These are phyloP conservation scores for Physocephala rufipes DNA, from an alignment of 2,888 invertebrate genomes.

Conservation along the genomic window DNA sequence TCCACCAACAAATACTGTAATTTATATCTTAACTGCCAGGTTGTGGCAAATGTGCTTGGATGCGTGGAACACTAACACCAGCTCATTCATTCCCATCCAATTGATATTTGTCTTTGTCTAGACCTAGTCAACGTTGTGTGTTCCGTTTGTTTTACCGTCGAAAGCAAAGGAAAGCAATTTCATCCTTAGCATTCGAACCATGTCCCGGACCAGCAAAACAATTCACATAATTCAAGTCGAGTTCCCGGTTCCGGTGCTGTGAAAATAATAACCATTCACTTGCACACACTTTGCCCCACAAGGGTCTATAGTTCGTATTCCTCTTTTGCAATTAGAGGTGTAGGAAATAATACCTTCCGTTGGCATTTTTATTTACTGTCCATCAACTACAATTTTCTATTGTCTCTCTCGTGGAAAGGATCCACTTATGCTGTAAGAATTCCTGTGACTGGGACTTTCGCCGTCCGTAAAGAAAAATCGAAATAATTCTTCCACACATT, in stretches of 20 bases:
- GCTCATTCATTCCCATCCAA: not conserved
- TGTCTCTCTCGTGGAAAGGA: too few species aligned
- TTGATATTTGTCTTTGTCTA: constrained; percentile 15
- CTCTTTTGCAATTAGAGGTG: too few species aligned
- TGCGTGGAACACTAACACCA: constrained; percentile 33
- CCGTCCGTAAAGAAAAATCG: too few species aligned
- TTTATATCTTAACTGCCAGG: constrained; percentile 52
- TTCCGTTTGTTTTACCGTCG: constrained; percentile 27
- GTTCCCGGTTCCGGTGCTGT: constrained; percentile 30
- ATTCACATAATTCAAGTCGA: constrained; percentile 30
- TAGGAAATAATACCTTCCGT: too few species aligned
- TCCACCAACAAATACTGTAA: constrained; percentile 50
- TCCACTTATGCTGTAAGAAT: too few species aligned
- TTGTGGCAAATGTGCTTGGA: constrained; percentile 48
- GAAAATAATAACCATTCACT: constrained; percentile 3
- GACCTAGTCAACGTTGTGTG: not conserved
- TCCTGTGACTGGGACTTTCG: too few species aligned
- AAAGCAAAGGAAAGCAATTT: constrained; percentile 42
- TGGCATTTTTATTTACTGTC: too few species aligned
- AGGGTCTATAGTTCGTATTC: not conserved
- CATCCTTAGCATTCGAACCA: constrained; percentile 28
- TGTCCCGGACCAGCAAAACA: constrained; percentile 33
- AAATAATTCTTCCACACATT: too few species aligned
- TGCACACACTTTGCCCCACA: not conserved
- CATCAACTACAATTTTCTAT: too few species aligned